Base-by-base conservation (phyloP, 2,113 vertebrate genomes). In the Cacatua alba region DNA sequence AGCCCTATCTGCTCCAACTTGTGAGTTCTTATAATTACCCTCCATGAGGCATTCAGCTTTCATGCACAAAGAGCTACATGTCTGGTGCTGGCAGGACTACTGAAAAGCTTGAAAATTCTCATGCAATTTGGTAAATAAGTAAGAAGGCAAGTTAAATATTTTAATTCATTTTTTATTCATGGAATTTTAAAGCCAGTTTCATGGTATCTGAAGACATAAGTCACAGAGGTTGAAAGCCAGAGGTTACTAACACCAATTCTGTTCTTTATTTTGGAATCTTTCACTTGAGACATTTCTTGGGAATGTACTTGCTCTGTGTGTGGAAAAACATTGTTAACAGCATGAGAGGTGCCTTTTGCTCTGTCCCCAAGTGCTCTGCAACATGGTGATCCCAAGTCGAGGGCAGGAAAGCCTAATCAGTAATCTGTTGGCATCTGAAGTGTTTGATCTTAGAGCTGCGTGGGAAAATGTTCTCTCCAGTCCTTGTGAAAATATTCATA, bases 401-500 rank as follows among this genome's bases (percentile, higher is more conserved):
- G 69, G 60, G 46, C 77, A 96, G 86, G 81, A 94, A 92, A 84
- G 63, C 17, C 78, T 79, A 79, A 92, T 85, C 71, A 92, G 75
- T 82, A 79, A 82, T 79, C 53, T 91, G 78, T 35, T 82, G 67
- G 87, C 65, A 84, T 94, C 48, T 91, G 74, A 91, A 91, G 44
- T 19, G 80, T 91, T 89, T 79, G 74, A 72, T 55, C 4, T 1
- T 10, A 72, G 52, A 87, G 35, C 55, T 72, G 63, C 5, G n/a
- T 91, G 94, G 92, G 95, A 96, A 96, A 95, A 84, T 72, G 21
- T 79, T 87, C 78, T 89, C 52, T 48, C 17, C 16, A n/a, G 60
- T 51, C 29, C 46, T 49, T 92, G 64, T 75, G 82, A 92, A 95
- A 80, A 53, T 74, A 64, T 78, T 94, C 59, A 78, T 37, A 86